These are phyloP conservation scores for Matsumurasca onukii DNA, from an alignment of 1,140 invertebrate genomes.

Conservation along the genomic window DNA sequence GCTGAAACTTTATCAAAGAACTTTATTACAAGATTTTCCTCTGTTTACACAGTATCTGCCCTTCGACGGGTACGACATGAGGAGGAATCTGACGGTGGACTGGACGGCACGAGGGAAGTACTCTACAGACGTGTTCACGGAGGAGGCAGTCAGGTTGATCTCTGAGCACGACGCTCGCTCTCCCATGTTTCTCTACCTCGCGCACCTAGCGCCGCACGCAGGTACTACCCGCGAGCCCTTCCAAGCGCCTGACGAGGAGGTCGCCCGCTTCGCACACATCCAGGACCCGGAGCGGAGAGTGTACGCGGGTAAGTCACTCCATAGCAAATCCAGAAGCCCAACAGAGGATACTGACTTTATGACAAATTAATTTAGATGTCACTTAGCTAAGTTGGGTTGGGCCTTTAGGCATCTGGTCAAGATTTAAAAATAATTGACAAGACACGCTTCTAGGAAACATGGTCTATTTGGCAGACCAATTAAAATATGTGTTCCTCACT, in stretches of 20 bases:
- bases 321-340: too few species aligned
- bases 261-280: conserved; percentile 74
- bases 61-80: conserved; percentile 64
- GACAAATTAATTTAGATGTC: too few species aligned
- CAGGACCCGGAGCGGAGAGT: conserved; percentile 67
- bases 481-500: too few species aligned
- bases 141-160: conserved; percentile 70
- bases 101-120: conserved; percentile 63
- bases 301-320: conserved; percentile 67
- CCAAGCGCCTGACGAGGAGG: conserved; percentile 73
- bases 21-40: too few species aligned
- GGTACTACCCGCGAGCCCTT: conserved; percentile 66
- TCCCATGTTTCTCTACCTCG: conserved; percentile 78
- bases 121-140: conserved; percentile 74
- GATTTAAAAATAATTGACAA: too few species aligned
- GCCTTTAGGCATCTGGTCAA: not conserved
- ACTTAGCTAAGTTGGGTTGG: too few species aligned
- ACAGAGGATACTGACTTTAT: not conserved
- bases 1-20: too few species aligned
- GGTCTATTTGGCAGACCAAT: too few species aligned
- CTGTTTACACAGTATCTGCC: conserved; percentile 45
- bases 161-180: conserved; percentile 56
- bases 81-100: conserved; percentile 61
- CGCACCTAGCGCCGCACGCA: conserved; percentile 78
- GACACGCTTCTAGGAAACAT: too few species aligned